Evolutionary conservation across 2,797 vertebrate genomes (phyloP), one percentile per base, ranked within the genome.

Genomic region (Alauda arvensis): DNA sequence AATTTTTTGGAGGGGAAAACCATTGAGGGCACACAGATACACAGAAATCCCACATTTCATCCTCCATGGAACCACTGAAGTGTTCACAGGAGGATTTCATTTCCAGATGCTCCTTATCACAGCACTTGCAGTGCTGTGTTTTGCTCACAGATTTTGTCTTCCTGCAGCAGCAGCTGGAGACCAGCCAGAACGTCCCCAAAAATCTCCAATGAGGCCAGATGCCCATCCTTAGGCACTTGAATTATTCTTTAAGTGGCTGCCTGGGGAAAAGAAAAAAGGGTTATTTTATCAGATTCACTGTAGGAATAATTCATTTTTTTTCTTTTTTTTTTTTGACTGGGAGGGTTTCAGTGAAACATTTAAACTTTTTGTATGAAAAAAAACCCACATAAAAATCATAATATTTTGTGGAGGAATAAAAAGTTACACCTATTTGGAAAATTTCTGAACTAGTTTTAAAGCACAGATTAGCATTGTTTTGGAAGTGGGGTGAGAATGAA

Each of bases 1-100:
- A 57, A 2, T 11, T 4, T 12, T 49, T n/a, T 52, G 3, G 0
- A 1, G 3, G 3, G 12, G 8, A 33, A 66, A 77, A 13, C 10
- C 12, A 8, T 5, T 34, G 14, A 34, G 23, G 17, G 8, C 39
- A 48, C 33, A 33, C 6, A 40, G 19, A 9, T 26, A 19, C 3
- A 6, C 1, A 56, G 8, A 14, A n/a, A 62, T 60, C 19, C 19
- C 1, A 5, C 28, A 21, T 61, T 40, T 40, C 18, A 14, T 43
- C 14, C 51, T 70, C 37, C 7, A 14, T 18, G n/a, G 53, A 72
- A 18, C 4, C 63, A 18, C 4, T 45, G 60, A 28, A 31, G 4
- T 1, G 2, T 5, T 11, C 33, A 34, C 37, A 53, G 66, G 12
- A 13, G 2, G 1, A 42, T 62, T 86, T 75, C 1, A 7, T 31